Evolutionary conservation across 2,888 invertebrate species (phyloP), one percentile per base, ranked within the genome.

Genomic region (Cepaea hortensis): DNA sequence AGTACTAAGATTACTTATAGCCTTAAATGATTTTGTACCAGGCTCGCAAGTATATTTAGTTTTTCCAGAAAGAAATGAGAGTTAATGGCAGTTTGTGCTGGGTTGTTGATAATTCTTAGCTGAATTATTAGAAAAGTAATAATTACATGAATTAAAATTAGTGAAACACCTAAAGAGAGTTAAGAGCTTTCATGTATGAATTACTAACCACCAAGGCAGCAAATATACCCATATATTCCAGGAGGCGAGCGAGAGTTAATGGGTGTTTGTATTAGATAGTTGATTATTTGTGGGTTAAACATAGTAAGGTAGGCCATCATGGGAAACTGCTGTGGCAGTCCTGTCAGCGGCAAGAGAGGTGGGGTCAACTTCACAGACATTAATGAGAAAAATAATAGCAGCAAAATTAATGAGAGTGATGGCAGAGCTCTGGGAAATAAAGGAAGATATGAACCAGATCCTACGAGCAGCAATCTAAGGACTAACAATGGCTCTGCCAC

Each of bases 401-500:
- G 81, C n/a, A 68, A 81, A 20, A n/a, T 20, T 73, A 23, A n/a
- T 50, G 72, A 23, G 18, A 80, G 15, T 13, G n/a, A 55, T 23
- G 62, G 9, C 11, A n/a, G 50, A 48, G n/a, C 20, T 65, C 23
- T 20, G 11, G 61, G 62, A 48, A 35, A 65, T 20, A 85, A 80
- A 61, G 35, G 48, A n/a, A 48, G 85, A 13, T 85, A 85, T 72
- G 80, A 80, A 9, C 85, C 35, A 13, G 77, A 80, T 72, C 72
- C 85, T 55, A 72, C 85, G n/a, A 55, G 61, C 18, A 3, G 61
- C 48, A 11, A 11, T 48, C 35, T 13, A 65, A 80, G 18, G 68
- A 68, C 83, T 13, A 83, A 83, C 15, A 85, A 80, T 70, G 79
- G 85, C 13, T 73, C 83, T 3, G n/a, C n/a, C n/a, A 76, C 84